phyloP scores from a whole-genome alignment of 2,888 invertebrate genomes.

The Sphaerophoria rueppellii region DNA sequence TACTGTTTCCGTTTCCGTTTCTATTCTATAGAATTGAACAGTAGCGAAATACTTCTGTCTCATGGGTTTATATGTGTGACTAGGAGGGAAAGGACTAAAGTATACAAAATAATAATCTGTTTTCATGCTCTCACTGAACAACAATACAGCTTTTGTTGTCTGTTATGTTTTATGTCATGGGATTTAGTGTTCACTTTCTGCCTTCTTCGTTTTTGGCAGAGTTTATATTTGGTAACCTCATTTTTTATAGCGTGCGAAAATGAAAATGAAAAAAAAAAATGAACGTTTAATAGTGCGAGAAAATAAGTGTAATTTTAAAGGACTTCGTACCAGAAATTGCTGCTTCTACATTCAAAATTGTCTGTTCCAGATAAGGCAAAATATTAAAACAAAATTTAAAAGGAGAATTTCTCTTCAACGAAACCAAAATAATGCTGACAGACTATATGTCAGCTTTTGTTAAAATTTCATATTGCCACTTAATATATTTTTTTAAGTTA shows the following conservation, averaged over 20 bases:
- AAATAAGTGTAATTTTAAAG: not conserved
- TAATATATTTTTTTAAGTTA: too few species aligned
- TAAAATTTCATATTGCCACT: too few species aligned
- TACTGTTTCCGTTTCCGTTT: conserved; percentile 26
- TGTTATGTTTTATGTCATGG: conserved; percentile 17
- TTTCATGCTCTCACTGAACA: conserved; percentile 6
- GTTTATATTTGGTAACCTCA: not conserved
- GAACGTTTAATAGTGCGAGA: not conserved
- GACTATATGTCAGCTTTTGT: too few species aligned
- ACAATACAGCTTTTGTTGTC: conserved; percentile 30
- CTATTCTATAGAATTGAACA: conserved; percentile 2
- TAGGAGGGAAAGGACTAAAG: conserved; percentile 12
- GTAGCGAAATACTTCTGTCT: conserved; percentile 8
- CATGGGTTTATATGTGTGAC: too few species aligned
- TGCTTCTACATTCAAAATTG: too few species aligned
- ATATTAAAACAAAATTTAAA: too few species aligned
- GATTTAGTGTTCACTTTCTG: conserved; percentile 22
- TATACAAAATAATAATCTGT: conserved; percentile 29
- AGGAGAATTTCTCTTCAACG: too few species aligned
- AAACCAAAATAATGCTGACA: too few species aligned
- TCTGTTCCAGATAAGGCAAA: too few species aligned
- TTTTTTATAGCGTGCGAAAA: not conserved
- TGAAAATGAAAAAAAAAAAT: not conserved
- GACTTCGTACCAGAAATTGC: not conserved
- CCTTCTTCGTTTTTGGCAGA: not conserved